Percentiles rank a stretch among this genome's conserved stretches.
phyloP scores from a whole-genome alignment of 2,113 vertebrate genomes.

The Anoura caudifer region DNA sequence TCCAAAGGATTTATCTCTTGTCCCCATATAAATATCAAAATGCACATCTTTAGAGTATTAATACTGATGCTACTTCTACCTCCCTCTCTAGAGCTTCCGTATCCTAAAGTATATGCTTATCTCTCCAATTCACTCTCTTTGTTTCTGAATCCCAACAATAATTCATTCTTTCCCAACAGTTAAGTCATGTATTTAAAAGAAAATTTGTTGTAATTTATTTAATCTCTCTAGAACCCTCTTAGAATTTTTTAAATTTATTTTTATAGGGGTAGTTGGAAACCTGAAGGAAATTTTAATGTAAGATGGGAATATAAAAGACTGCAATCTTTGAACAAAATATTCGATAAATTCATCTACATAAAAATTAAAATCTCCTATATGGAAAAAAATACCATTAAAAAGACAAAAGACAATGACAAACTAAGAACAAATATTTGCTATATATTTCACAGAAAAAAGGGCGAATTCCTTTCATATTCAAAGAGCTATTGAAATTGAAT shows the following conservation, averaged over 20 bases:
- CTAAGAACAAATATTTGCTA: constrained; percentile 1
- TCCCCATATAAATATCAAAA: too few relatives aligned
- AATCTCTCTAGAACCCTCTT: too few relatives aligned
- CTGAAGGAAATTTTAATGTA: neutral
- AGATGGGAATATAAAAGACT: neutral
- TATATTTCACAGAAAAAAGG: neutral
- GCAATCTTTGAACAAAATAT: constrained; percentile 1
- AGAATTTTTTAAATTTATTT: neutral
- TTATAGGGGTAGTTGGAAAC: neutral
- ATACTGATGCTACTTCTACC: too few relatives aligned
- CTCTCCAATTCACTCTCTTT: too few relatives aligned
- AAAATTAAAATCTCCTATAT: constrained; percentile 22
- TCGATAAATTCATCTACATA: constrained; percentile 32
- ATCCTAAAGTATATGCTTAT: too few relatives aligned
- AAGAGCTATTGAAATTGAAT: constrained; percentile 33
- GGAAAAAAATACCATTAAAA: neutral
- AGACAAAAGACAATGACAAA: neutral
- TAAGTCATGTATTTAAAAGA: too few relatives aligned
- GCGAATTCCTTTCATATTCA: constrained; percentile 39
- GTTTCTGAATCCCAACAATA: too few relatives aligned
- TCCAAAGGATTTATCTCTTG: too few relatives aligned
- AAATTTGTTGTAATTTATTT: too few relatives aligned
- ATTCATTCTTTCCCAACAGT: too few relatives aligned
- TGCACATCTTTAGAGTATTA: too few relatives aligned
- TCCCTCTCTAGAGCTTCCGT: too few relatives aligned